A percentile compares a stretch with the other conserved stretches of the same genome.
These are phyloP conservation scores for Limnephilus marmoratus DNA, from an alignment of 2,888 invertebrate species.

Conservation along the genomic window DNA sequence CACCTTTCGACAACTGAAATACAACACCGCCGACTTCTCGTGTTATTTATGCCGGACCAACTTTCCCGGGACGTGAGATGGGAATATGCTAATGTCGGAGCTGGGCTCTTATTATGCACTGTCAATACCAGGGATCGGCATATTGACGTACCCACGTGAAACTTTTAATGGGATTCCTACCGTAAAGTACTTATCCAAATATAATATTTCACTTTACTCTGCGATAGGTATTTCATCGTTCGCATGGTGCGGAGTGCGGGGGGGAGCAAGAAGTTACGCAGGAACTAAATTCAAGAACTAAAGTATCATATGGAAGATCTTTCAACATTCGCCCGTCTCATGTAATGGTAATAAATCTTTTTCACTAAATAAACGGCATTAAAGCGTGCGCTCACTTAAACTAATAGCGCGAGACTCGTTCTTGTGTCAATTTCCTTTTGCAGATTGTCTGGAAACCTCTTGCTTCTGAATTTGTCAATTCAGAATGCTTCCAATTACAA, in stretches of 20 bases:
- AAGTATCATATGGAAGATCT: neutral
- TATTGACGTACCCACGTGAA: constrained; percentile 38
- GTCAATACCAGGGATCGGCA: constrained; percentile 42
- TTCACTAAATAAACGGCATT: neutral
- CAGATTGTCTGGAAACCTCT: too few species aligned
- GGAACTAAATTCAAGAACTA: neutral
- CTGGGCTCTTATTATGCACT: constrained; percentile 37
- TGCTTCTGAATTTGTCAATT: too few species aligned
- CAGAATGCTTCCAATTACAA: too few species aligned
- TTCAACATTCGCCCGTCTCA: neutral
- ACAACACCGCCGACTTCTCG: constrained; percentile 50
- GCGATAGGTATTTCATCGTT: neutral
- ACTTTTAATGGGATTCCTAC: constrained; percentile 43
- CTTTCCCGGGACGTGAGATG: constrained; percentile 42
- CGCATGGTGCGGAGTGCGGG: neutral
- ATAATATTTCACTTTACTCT: neutral
- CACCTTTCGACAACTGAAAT: constrained; percentile 58
- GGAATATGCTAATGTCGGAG: constrained; percentile 55
- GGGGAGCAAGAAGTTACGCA: neutral
- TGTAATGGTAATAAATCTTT: neutral
- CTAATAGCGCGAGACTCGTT: too few species aligned
- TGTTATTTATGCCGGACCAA: constrained; percentile 55
- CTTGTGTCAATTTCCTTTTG: too few species aligned
- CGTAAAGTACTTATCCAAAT: neutral
- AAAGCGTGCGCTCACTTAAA: neutral